Evolutionary conservation across 2,888 invertebrate genomes (phyloP).

Genomic region (Sinohyriopsis cumingii): DNA sequence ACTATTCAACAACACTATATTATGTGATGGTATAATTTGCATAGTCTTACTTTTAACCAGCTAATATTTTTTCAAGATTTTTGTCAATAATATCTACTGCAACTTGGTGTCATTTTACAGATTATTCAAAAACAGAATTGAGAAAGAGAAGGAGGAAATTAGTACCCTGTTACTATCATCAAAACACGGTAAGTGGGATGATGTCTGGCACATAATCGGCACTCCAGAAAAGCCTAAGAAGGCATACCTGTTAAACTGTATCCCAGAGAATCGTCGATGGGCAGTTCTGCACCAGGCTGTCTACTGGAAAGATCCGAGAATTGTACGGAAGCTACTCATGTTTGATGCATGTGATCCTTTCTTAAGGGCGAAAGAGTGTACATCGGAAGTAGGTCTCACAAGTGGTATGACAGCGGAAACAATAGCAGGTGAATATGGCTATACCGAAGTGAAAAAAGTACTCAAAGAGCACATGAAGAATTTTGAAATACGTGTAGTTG

Average conservation of each 20-base stretch:
- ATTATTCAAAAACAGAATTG: not conserved
- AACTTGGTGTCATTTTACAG: no score
- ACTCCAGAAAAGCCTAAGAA: constrained; percentile 9
- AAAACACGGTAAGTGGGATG: constrained; percentile 11
- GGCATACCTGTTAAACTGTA: constrained; percentile 11
- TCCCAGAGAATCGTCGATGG: constrained; percentile 20
- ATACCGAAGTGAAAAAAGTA: constrained; percentile 4
- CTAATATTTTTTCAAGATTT: no score
- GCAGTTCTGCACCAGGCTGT: constrained; percentile 17
- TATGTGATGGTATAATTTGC: no score
- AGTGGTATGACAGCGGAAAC: constrained; percentile 11
- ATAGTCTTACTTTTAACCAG: fast-evolving
- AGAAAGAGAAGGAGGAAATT: constrained; percentile 8
- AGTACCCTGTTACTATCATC: constrained; percentile 7
- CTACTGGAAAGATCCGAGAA: constrained; percentile 8
- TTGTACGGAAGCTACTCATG: constrained; percentile 2
- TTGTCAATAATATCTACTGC: no score
- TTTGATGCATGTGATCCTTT: constrained; percentile 10
- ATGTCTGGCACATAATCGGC: constrained; percentile 10
- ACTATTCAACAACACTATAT: no score
- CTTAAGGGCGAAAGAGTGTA: constrained; percentile 9
- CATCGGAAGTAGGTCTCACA: not conserved
- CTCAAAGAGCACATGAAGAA: not conserved
- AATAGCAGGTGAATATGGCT: constrained; percentile 14
- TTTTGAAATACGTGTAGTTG: no score